Conservation (phyloP, 2,113 vertebrate species). For the Stegastes partitus region DNA sequence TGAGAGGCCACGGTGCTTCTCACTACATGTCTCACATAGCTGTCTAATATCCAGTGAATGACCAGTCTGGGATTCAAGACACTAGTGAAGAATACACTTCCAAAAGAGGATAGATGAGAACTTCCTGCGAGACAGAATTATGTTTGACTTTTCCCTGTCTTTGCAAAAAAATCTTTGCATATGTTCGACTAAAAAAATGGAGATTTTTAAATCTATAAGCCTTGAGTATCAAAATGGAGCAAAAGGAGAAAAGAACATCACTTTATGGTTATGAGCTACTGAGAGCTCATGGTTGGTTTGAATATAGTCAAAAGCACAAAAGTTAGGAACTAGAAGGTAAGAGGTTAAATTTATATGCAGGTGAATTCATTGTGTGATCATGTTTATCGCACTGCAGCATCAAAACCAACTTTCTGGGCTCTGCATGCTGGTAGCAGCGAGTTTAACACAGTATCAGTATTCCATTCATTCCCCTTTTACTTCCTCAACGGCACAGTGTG, state of each 20-base stretch:
- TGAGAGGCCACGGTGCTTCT: conserved; percentile 5
- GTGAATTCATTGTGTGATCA: not conserved
- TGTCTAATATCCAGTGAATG: conserved; percentile 3
- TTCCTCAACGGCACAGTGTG: not conserved
- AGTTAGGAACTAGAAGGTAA: not conserved
- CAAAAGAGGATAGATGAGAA: not conserved
- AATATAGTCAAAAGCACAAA: not conserved
- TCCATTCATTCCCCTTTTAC: not conserved
- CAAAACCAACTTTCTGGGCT: not conserved
- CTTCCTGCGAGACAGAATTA: not conserved
- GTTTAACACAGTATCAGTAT: not conserved
- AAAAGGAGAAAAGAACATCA: not conserved
- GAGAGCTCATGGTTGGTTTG: not conserved
- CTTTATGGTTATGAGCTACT: not conserved
- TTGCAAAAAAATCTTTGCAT: not conserved
- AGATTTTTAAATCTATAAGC: not conserved
- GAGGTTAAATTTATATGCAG: not conserved
- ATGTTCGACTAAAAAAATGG: not conserved
- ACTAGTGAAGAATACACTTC: not conserved
- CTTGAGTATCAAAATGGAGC: not conserved
- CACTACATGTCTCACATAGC: conserved; percentile 7
- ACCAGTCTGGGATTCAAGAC: not conserved
- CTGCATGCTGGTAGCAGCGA: not conserved
- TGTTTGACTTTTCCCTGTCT: not conserved
- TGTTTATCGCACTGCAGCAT: not conserved